Percentiles rank a stretch among this genome's conserved stretches.
These are phyloP conservation scores for Boloria euphrosyne DNA, from an alignment of 2,888 invertebrate genomes.

Conservation along the genomic window DNA sequence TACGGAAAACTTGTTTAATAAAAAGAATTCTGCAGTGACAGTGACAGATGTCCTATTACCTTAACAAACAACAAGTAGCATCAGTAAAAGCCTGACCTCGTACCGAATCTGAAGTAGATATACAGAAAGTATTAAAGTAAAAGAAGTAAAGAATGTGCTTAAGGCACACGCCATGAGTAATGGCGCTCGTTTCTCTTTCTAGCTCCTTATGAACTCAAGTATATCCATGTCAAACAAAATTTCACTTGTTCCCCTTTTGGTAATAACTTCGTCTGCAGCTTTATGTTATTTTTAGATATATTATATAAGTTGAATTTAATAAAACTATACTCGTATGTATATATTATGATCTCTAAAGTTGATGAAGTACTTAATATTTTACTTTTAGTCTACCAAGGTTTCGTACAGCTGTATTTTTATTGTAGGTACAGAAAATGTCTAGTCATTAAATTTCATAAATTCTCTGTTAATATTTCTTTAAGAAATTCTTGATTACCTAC, in stretches of 20 bases:
- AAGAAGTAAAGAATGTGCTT: slow-evolving; percentile 62
- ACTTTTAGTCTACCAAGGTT: too few species aligned
- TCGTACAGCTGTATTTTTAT: too few species aligned
- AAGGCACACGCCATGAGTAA: slow-evolving; percentile 66
- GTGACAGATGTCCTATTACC: slow-evolving; percentile 43
- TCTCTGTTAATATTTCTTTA: too few species aligned
- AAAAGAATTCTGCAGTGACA: slow-evolving; percentile 30
- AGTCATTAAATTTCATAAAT: neutral
- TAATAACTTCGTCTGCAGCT: slow-evolving; percentile 49
- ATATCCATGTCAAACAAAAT: slow-evolving; percentile 71
- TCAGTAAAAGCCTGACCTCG: slow-evolving; percentile 56
- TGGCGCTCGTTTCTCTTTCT: slow-evolving; percentile 63
- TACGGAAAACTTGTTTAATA: slow-evolving; percentile 21
- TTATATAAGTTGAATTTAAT: too few species aligned
- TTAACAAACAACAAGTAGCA: slow-evolving; percentile 57
- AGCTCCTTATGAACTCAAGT: slow-evolving; percentile 71
- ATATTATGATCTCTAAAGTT: too few species aligned
- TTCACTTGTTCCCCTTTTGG: slow-evolving; percentile 60
- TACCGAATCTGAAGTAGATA: slow-evolving; percentile 61
- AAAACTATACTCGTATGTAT: too few species aligned
- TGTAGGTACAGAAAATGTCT: neutral
- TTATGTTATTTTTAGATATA: slow-evolving; percentile 14
- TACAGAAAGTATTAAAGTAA: slow-evolving; percentile 46
- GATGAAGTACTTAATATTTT: too few species aligned
- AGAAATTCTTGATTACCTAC: too few species aligned